A percentile compares a stretch with the other conserved stretches of the same genome.
Conservation (phyloP, 2,888 invertebrate species). For the Heliconius sara region DNA sequence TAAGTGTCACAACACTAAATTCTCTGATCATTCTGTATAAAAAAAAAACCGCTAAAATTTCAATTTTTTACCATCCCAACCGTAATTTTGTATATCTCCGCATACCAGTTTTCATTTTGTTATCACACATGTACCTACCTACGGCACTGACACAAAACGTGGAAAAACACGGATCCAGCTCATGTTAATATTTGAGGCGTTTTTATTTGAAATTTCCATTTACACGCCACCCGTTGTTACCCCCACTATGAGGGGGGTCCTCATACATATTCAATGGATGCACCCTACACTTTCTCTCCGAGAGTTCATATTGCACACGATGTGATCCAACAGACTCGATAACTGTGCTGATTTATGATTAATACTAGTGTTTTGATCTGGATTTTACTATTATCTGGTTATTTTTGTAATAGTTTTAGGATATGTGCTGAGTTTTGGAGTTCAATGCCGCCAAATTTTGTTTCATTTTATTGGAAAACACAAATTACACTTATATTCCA, state of each 20-base stretch:
- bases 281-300: constrained; percentile 83
- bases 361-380: constrained; percentile 2
- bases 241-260: constrained; percentile 8
- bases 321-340: constrained; percentile 50
- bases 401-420: neutral
- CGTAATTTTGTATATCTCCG: constrained; percentile 51
- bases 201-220: constrained; percentile 85
- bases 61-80: constrained; percentile 27
- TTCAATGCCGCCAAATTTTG: neutral
- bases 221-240: constrained; percentile 65
- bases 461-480: neutral
- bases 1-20: no score
- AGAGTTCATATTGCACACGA: constrained; percentile 51
- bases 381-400: constrained; percentile 28
- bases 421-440: neutral
- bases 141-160: constrained; percentile 62
- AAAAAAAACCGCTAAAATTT: neutral
- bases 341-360: constrained; percentile 48
- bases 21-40: neutral
- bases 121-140: constrained; percentile 68
- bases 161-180: constrained; percentile 80
- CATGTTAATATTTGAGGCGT: constrained; percentile 84
- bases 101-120: constrained; percentile 65
- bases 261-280: constrained; percentile 87
- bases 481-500: neutral